Conservation (phyloP, 2,113 vertebrate species). For the Picathartes gymnocephalus region DNA sequence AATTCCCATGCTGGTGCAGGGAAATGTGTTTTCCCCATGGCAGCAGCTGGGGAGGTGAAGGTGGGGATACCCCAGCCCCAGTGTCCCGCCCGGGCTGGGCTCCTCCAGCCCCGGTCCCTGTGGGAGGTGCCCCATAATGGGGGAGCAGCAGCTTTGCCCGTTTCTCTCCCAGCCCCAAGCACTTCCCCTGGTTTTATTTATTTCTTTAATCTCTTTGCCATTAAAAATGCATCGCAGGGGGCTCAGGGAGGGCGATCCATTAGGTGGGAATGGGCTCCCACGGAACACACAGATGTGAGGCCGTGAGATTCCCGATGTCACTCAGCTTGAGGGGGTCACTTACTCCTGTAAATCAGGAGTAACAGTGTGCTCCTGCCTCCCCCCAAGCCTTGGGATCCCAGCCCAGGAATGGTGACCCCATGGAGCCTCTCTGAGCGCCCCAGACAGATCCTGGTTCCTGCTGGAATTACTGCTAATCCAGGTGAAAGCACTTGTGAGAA, state of each 20-base stretch:
- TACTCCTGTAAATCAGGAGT: background rate
- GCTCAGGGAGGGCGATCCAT: background rate
- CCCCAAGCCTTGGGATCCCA: background rate
- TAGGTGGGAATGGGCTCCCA: background rate
- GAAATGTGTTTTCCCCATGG: fast-evolving
- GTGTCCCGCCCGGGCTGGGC: background rate
- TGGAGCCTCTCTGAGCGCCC: background rate
- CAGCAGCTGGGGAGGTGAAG: background rate
- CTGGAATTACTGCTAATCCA: background rate
- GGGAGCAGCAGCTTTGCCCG: background rate
- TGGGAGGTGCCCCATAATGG: fast-evolving
- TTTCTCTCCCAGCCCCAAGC: fast-evolving
- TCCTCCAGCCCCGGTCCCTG: background rate
- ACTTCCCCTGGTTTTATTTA: background rate
- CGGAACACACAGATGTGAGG: fast-evolving
- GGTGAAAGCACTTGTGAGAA: background rate
- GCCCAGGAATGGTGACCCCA: fast-evolving
- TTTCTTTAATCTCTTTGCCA: slow-evolving; percentile 20
- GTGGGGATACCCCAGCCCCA: background rate
- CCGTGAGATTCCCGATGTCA: fast-evolving
- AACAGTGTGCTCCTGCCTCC: fast-evolving
- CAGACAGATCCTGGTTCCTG: background rate
- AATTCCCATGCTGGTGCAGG: background rate
- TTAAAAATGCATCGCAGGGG: background rate
- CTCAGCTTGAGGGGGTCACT: fast-evolving